Conservation (phyloP, 2,888 invertebrate species). For the Emmelina monodactyla region DNA sequence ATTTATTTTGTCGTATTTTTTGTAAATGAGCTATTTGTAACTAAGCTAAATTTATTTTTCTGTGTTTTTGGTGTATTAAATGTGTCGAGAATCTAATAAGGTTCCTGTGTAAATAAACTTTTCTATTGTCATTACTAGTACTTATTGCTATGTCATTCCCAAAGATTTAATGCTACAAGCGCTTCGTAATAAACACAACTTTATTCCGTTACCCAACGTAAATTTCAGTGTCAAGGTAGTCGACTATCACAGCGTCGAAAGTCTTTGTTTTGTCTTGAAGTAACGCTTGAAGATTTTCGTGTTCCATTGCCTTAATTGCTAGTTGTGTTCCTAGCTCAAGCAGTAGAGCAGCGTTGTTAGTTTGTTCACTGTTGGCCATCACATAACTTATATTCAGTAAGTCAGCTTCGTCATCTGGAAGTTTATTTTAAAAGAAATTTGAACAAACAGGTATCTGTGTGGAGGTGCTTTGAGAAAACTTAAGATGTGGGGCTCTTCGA, state of each 20-base stretch:
- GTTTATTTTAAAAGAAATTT: no score
- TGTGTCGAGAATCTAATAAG: not conserved
- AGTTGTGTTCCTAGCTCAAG: conserved; percentile 13
- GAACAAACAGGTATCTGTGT: no score
- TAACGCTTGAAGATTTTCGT: conserved; percentile 20
- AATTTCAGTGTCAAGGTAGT: conserved; percentile 27
- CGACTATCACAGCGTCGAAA: conserved; percentile 27
- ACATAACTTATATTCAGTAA: not conserved
- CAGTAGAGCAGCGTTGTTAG: conserved; percentile 2
- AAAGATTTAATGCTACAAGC: not conserved
- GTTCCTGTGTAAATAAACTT: no score
- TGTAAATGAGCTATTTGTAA: no score
- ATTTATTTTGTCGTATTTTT: no score
- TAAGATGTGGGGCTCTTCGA: no score
- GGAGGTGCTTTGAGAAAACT: no score
- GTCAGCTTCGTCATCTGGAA: no score
- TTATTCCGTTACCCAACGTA: conserved; percentile 23
- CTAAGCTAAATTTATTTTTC: no score
- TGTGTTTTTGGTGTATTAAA: not conserved
- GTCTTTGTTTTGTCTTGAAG: conserved; percentile 22
- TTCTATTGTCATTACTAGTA: no score
- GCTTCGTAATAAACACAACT: not conserved
- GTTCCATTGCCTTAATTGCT: conserved; percentile 13
- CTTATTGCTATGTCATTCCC: no score
- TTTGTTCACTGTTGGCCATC: not conserved